Evolutionary conservation across 1,140 invertebrate genomes (phyloP).

Genomic region (Acromyrmex heyeri): DNA sequence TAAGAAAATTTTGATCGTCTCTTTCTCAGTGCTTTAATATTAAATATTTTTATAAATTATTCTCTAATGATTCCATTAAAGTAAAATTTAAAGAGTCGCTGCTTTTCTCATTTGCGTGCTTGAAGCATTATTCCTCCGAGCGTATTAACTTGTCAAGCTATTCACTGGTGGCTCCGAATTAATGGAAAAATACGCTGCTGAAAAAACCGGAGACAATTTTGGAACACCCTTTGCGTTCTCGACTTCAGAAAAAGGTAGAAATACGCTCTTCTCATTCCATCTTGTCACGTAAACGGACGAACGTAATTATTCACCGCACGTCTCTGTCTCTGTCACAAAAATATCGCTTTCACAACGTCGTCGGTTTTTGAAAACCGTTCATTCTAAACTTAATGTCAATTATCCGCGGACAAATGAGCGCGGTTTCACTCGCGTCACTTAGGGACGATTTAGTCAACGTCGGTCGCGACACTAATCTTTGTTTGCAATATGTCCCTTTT

Average conservation of each 20-base stretch:
- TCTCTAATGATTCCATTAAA: background rate
- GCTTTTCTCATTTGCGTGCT: constrained; percentile 4
- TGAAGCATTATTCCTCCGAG: background rate
- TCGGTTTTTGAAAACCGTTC: constrained; percentile 30
- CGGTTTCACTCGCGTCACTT: constrained; percentile 37
- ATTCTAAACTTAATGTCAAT: constrained; percentile 57
- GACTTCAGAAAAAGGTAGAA: background rate
- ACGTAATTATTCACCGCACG: constrained; percentile 60
- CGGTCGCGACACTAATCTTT: constrained; percentile 1
- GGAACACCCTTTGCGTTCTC: constrained; percentile 22
- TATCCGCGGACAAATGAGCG: constrained; percentile 57
- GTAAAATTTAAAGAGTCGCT: background rate
- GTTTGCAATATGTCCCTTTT: background rate
- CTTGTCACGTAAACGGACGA: constrained; percentile 53
- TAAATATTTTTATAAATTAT: constrained; percentile 15
- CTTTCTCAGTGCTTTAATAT: constrained; percentile 4
- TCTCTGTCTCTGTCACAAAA: constrained; percentile 42
- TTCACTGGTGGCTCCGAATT: constrained; percentile 8
- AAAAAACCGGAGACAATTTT: constrained; percentile 36
- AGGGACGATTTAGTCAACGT: constrained; percentile 5
- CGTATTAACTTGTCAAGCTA: constrained; percentile 23
- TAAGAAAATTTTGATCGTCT: background rate
- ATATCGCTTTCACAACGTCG: constrained; percentile 17
- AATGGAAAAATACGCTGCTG: constrained; percentile 33
- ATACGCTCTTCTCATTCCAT: constrained; percentile 29